Evolutionary conservation across 1,140 invertebrate species (phyloP).

Genomic region (Harpegnathos saltator): DNA sequence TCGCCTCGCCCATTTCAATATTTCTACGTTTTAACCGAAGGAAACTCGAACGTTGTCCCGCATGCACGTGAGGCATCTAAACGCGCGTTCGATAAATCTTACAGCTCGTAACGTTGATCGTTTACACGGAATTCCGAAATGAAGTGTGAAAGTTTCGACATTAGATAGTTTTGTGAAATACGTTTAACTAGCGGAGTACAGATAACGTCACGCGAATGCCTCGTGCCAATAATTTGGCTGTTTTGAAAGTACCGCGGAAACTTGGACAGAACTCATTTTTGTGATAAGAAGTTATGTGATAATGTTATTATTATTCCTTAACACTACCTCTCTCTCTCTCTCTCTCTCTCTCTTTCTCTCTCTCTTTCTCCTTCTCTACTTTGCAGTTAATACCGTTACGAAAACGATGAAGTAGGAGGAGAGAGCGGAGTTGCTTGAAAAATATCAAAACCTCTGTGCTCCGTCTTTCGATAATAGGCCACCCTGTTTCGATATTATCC

Average conservation of each 20-base stretch:
- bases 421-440: slow-evolving; percentile 1
- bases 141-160: neutral
- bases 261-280: neutral
- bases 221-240: too few species aligned
- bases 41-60: slow-evolving; percentile 70
- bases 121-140: slow-evolving; percentile 32
- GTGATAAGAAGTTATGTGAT: neutral
- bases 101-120: slow-evolving; percentile 58
- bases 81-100: slow-evolving; percentile 67
- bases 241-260: neutral
- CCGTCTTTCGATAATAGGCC: slow-evolving; percentile 66
- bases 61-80: slow-evolving; percentile 27
- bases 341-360: neutral
- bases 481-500: slow-evolving; percentile 77
- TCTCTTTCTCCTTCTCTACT: neutral
- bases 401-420: neutral
- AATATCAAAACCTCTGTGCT: slow-evolving; percentile 9
- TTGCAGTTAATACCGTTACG: slow-evolving; percentile 9
- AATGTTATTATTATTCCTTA: slow-evolving; percentile 1
- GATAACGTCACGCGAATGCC: neutral
- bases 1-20: slow-evolving; percentile 84
- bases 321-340: neutral
- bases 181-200: neutral
- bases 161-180: slow-evolving; percentile 24
- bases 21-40: slow-evolving; percentile 83